Conservation (phyloP, 2,888 invertebrate species). For the Acrobasis repandana region DNA sequence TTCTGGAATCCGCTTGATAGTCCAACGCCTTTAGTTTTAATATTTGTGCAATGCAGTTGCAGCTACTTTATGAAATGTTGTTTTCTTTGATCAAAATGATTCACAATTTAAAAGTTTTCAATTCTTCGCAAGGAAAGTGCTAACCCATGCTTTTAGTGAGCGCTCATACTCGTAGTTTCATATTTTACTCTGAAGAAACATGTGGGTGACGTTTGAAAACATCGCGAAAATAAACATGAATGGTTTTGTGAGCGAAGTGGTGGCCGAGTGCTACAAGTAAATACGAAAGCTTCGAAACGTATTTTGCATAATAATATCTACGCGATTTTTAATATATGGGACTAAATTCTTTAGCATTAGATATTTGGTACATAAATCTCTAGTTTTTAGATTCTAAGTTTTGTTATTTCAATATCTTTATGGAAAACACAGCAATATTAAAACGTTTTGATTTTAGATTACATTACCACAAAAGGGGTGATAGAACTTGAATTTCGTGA, state of each 20-base stretch:
- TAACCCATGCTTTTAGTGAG: slow-evolving; percentile 14
- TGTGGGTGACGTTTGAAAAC: slow-evolving; percentile 13
- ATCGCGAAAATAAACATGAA: neutral
- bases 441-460: neutral
- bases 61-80: neutral
- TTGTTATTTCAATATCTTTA: neutral
- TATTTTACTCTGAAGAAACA: slow-evolving; percentile 13
- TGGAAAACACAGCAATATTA: neutral
- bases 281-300: neutral
- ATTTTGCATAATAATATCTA: neutral
- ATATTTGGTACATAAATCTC: neutral
- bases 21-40: slow-evolving; percentile 12
- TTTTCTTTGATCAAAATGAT: neutral
- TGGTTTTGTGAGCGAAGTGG: neutral
- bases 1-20: slow-evolving; percentile 2
- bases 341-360: neutral
- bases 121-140: slow-evolving; percentile 1
- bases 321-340: neutral
- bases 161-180: slow-evolving; percentile 11
- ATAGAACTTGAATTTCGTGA: too few species aligned
- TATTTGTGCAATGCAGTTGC: slow-evolving; percentile 7
- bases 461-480: too few species aligned
- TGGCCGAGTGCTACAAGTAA: neutral
- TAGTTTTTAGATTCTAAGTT: neutral
- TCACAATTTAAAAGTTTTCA: neutral